A percentile compares a stretch with the other conserved stretches of the same genome.
These are phyloP conservation scores for Amniataba percoides DNA, from an alignment of 2,797 vertebrate species.

Conservation along the genomic window DNA sequence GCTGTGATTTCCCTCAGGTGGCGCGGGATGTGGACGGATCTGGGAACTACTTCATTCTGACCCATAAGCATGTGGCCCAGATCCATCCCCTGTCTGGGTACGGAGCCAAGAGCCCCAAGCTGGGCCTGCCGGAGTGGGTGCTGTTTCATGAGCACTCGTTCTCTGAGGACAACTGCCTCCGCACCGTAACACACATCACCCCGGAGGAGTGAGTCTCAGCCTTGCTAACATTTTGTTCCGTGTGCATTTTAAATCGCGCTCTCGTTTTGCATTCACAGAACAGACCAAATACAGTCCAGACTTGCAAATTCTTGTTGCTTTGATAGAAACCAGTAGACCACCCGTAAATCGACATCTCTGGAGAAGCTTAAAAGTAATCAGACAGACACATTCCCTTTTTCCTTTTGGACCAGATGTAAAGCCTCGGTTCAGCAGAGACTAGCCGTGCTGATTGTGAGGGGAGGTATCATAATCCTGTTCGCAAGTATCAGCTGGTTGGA, in stretches of 20 bases:
- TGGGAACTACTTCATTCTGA: constrained; percentile 93
- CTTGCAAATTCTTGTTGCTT: not conserved
- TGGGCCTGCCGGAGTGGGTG: constrained; percentile 91
- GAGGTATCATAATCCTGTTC: constrained; percentile 68
- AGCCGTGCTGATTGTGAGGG: constrained; percentile 47
- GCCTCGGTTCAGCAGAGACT: constrained; percentile 40
- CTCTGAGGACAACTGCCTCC: constrained; percentile 91
- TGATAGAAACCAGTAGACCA: constrained; percentile 6
- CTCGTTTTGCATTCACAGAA: not conserved
- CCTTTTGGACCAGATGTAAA: constrained; percentile 46
- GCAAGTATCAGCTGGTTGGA: constrained; percentile 63
- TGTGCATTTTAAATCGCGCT: not conserved
- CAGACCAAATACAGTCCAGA: not conserved
- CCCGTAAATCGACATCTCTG: constrained; percentile 13
- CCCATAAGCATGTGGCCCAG: constrained; percentile 92
- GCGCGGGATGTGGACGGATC: constrained; percentile 92
- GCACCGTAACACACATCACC: constrained; percentile 86
- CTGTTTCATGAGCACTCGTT: constrained; percentile 92
- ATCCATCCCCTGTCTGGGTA: constrained; percentile 90
- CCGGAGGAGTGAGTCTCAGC: constrained; percentile 87
- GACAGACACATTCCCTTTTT: constrained; percentile 53
- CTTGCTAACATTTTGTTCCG: not conserved
- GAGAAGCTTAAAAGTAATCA: constrained; percentile 53
- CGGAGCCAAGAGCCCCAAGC: constrained; percentile 77
- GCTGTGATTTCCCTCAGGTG: constrained; percentile 78